Percentiles rank a stretch among this genome's conserved stretches.
phyloP scores from a whole-genome alignment of 2,888 invertebrate genomes.

The Drosophila koepferae region DNA sequence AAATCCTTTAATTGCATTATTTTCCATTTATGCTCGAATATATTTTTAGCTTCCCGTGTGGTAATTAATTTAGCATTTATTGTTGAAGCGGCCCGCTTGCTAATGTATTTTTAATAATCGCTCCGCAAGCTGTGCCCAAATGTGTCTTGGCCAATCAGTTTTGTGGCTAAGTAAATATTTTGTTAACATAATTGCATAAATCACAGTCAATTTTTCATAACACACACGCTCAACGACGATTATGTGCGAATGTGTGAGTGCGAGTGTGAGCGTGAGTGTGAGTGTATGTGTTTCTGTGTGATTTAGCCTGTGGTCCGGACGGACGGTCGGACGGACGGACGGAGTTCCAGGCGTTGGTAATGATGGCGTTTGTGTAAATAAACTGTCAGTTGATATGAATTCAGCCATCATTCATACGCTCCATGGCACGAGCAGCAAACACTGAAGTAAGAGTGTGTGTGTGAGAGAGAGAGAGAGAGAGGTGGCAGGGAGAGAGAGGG shows the following conservation, averaged over 20 bases:
- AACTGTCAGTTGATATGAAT: conserved; percentile 79
- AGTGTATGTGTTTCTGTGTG: conserved; percentile 10
- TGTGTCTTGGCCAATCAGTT: conserved; percentile 67
- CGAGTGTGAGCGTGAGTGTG: conserved; percentile 13
- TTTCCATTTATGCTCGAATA: neutral
- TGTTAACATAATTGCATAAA: conserved; percentile 79
- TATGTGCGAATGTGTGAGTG: conserved; percentile 47
- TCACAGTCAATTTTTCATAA: conserved; percentile 77
- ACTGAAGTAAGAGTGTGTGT: neutral
- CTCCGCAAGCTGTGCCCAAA: conserved; percentile 31
- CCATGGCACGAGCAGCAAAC: conserved; percentile 20
- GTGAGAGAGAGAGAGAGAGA: neutral
- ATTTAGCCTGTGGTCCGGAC: conserved; percentile 21
- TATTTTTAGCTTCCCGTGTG: neutral
- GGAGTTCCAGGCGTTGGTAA: conserved; percentile 57
- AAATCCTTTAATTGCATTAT: neutral
- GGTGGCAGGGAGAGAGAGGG: neutral
- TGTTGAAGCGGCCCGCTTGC: neutral
- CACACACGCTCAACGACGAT: conserved; percentile 51
- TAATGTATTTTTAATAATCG: conserved; percentile 53
- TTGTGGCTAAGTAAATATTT: conserved; percentile 75
- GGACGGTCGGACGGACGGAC: conserved; percentile 1
- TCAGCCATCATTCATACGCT: conserved; percentile 71
- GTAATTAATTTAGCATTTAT: conserved; percentile 34
- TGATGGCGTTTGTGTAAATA: conserved; percentile 77